Evolutionary conservation across 2,113 vertebrate species (phyloP).

Genomic region (Sterrhoptilus dennistouni): DNA sequence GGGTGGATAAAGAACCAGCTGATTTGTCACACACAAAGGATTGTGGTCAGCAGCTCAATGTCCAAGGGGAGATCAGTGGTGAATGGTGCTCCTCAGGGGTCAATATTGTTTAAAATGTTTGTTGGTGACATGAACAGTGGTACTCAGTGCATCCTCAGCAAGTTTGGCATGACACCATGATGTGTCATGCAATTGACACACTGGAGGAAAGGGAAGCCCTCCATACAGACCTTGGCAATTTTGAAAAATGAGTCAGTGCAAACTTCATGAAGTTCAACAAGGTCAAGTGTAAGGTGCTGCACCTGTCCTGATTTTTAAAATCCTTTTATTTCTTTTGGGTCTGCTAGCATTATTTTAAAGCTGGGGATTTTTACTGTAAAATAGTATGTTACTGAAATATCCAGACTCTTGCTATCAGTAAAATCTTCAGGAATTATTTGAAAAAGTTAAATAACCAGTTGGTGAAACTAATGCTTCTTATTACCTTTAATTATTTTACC

Average conservation of each 20-base stretch:
- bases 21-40: background rate
- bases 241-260: accelerated
- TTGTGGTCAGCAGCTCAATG: background rate
- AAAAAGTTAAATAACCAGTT: background rate
- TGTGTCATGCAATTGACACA: background rate
- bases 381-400: background rate
- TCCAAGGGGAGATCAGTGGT: background rate
- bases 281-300: background rate
- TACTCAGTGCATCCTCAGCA: background rate
- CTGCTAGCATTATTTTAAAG: background rate
- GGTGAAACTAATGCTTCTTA: background rate
- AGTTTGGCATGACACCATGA: background rate
- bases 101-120: background rate
- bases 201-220: background rate
- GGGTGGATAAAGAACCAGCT: background rate
- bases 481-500: background rate
- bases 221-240: background rate
- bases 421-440: background rate
- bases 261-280: background rate
- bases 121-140: background rate
- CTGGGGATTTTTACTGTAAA: background rate
- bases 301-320: background rate
- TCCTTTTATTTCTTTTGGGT: background rate
- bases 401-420: background rate
- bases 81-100: background rate